Base-by-base conservation (phyloP, 2,797 vertebrate genomes). In the Pangasius macronema region DNA sequence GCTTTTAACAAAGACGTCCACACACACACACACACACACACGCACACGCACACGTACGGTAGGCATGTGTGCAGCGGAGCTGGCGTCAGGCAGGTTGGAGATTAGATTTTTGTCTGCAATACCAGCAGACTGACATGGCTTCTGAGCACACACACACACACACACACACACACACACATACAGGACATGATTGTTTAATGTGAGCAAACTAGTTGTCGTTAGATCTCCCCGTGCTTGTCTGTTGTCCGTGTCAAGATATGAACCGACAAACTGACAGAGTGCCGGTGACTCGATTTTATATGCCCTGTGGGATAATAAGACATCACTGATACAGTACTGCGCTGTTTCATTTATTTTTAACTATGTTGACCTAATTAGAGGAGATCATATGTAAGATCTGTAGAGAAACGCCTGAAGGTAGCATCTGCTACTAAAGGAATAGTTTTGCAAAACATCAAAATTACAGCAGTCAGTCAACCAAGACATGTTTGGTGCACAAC, bases 31-130 rank as follows among this genome's bases (percentile, higher is more conserved):
- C 20, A 83, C 70, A 77, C 14, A n/a, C 84, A 77, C 59, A 77
- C 42, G 55, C 57, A 22, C 51, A 79, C 79, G 67, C 81, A 72
- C 67, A 68, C 20, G 83, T 61, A 72, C 16, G 24, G 68, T 16
- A 42, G 5, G 42, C 20, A 27, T 67, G 42, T 63, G 53, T 13
- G 68, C 39, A 27, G 67, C 27, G 3, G 24, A n/a, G 72, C 33
- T 87, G 86, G 82, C 73, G 75, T 84, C 75, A 63, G 33, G 11
- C 75, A 46, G 20, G 82, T 70, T 36, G 20, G 8, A 85, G 82
- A 87, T 87, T 80, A 87, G 87, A 87, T 87, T 87, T 70, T 70
- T 24, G 65, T 70, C 82, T 77, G 46, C 27, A 13, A 22, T 20
- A 46, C 82, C 87, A 72, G 53, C 39, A 42, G 61, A 13, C 73